Conservation (phyloP, 2,113 vertebrate genomes). For the Saguinus imperator region DNA sequence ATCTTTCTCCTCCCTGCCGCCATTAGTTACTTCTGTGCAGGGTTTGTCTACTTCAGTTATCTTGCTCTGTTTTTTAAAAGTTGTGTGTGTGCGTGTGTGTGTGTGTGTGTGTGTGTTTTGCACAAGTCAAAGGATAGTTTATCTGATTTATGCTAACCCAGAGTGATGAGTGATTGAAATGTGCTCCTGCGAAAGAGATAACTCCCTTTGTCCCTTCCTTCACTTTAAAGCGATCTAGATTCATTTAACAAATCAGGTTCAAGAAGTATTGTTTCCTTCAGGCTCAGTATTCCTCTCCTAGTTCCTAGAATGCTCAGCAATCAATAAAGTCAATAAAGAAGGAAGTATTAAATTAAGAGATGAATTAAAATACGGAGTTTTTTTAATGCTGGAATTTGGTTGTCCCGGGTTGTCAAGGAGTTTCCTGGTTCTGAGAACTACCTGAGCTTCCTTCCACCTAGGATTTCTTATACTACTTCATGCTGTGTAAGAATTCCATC, state of each 20-base stretch:
- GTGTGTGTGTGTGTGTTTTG: no score
- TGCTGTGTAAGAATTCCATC: not conserved
- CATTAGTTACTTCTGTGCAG: not conserved
- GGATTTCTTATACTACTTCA: not conserved
- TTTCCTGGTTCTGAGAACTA: not conserved
- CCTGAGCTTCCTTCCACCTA: not conserved
- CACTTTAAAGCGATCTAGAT: conserved; percentile 40
- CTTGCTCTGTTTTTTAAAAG: conserved; percentile 27
- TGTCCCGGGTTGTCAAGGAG: not conserved
- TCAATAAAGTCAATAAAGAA: not conserved
- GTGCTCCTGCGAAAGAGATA: conserved; percentile 34
- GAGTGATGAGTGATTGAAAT: conserved; percentile 13
- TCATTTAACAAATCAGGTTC: conserved; percentile 34
- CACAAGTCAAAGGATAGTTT: not conserved
- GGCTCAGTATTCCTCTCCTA: conserved; percentile 37
- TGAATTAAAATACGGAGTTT: conserved; percentile 34
- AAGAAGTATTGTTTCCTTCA: not conserved
- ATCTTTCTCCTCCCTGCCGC: not conserved
- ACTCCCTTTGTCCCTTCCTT: not conserved
- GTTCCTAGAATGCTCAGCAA: conserved; percentile 8
- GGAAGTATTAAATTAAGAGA: not conserved
- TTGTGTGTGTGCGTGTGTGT: no score
- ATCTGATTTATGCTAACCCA: conserved; percentile 7
- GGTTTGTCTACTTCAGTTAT: not conserved
- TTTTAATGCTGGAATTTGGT: not conserved